Base-by-base conservation (phyloP, 1,140 invertebrate species). In the Drusus annulatus region DNA sequence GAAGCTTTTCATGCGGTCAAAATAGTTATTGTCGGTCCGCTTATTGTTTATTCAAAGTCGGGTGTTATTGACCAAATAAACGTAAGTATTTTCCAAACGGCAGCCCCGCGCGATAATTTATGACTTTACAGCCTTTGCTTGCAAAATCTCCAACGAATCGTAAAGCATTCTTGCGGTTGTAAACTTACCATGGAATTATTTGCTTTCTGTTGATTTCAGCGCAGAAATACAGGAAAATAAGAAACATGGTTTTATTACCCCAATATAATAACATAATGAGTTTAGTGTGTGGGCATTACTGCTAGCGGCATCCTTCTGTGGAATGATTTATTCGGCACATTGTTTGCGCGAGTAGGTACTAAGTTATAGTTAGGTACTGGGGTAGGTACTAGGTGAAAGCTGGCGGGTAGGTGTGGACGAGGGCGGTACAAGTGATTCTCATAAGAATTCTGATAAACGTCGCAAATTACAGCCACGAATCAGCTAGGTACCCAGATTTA, bases 121-220 rank as follows among this genome's bases (percentile, higher is more conserved):
- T 71, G 45, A 21, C 68, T 71, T 71, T 50, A 71, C 45, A 51
- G 45, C 68, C 68, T 6, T 50, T 71, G 68, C 68, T 50, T 71
- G 68, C 68, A 50, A 71, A 71, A 65, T 71, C 17, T 71, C 45
- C n/a, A 50, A 71, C 17, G 17, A 50, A 17, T 17, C 16, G 68
- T 45, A 45, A 45, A 50, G 31, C 17, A 23, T 17, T 31, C 17
- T 71, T 50, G 21, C n/a, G 23, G 68, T 51, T 71, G 68, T 71
- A 71, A 71, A 51, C 36, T 45, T 13, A 45, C 36, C 36, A 13
- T 45, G 36, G 36, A 13, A 45, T 8, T 45, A 45, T 71, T 16
- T 65, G 10, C 25, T n/a, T n/a, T 65, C n/a, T 3, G 62, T 25
- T n/a, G 10, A 21, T 65, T 60, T 65, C 62, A 25, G 13, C 23